Base-by-base conservation (phyloP, 92 coral and sea anemone genomes). In the Anthopleura xanthogrammica region DNA sequence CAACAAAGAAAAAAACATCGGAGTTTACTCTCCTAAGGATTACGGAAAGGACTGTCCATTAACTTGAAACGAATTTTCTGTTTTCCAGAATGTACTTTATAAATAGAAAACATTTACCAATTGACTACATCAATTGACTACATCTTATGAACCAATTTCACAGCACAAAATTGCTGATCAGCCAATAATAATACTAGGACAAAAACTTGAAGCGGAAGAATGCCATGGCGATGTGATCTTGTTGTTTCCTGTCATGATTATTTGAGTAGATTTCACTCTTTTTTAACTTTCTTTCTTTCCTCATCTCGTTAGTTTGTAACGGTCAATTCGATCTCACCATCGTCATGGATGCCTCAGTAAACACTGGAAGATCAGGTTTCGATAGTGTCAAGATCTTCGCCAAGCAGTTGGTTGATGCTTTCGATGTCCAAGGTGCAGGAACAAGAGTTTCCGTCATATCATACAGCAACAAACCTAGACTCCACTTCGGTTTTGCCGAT, bases 271-370 rank as follows among this genome's bases (percentile, higher is more conserved):
- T 0, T 36, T 4, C 42, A 20, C 3, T 23, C 40, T 57, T 14
- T 14, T 17, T 58, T 20, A 62, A 3, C 39, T 9, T 62, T 11
- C 70, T 6, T 62, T 20, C 19, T 62, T 20, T 19, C 9, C 66
- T 66, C 7, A 46, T 55, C 40, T 41, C 42, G 4, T 42, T 79
- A 92, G 96, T 85, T 74, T 92, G 96, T 73, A 55, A 54, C 39
- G 90, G 87, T 7, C 83, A 87, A 64, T 82, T 82, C 83, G 96
- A 92, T 29, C 71, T 92, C 40, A 87, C 96, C 20, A 54, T 92
- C 60, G 77, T 92, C 48, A 65, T 92, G 66, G 93, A 92, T 60
- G 85, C 87, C 16, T 89, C 92, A 17, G 84, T 80, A 64, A 79
- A 92, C 80, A 52, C 90, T 62, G 80, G 87, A 3, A 24, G 50